Evolutionary conservation across 35 echinoderm and acorn worm species (phyloP).

Genomic region (Apostichopus japonicus): DNA sequence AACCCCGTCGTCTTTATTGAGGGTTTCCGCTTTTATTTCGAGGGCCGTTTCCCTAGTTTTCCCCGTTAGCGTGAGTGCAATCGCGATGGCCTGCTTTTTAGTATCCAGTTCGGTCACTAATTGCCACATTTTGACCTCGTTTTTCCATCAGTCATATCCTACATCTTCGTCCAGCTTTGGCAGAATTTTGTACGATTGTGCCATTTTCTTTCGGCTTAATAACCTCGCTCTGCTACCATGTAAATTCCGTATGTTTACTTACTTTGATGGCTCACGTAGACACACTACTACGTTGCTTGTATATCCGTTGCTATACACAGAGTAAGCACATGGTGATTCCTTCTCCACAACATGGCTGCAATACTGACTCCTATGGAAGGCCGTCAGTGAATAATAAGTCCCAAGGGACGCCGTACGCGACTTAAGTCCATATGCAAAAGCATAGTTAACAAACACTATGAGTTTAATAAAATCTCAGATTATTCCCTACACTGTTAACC

Average conservation of each 20-base stretch:
- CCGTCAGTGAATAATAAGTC: not conserved
- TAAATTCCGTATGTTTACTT: not conserved
- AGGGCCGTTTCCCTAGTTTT: conserved; percentile 20
- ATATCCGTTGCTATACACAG: not conserved
- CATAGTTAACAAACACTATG: too few species aligned
- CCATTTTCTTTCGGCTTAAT: not conserved
- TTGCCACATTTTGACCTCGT: conserved; percentile 47
- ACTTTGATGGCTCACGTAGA: not conserved
- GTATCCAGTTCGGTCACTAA: conserved; percentile 16
- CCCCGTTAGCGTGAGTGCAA: conserved; percentile 17
- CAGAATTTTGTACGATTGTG: conserved; percentile 32
- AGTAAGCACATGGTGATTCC: not conserved
- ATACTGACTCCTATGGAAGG: not conserved
- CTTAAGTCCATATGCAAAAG: not conserved
- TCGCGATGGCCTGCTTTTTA: conserved; percentile 18
- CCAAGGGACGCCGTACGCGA: too few species aligned
- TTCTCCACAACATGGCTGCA: not conserved
- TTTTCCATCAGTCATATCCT: conserved; percentile 38
- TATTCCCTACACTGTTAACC: too few species aligned
- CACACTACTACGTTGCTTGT: too few species aligned
- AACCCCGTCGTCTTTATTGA: conserved; percentile 36
- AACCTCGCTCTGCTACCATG: conserved; percentile 46
- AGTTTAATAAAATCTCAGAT: too few species aligned
- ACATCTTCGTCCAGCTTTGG: not conserved
- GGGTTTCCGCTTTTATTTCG: conserved; percentile 1